Percentiles rank a stretch among this genome's conserved stretches.
Evolutionary conservation across 2,888 invertebrate species (phyloP).

Genomic region (Drosophila gaucha): DNA sequence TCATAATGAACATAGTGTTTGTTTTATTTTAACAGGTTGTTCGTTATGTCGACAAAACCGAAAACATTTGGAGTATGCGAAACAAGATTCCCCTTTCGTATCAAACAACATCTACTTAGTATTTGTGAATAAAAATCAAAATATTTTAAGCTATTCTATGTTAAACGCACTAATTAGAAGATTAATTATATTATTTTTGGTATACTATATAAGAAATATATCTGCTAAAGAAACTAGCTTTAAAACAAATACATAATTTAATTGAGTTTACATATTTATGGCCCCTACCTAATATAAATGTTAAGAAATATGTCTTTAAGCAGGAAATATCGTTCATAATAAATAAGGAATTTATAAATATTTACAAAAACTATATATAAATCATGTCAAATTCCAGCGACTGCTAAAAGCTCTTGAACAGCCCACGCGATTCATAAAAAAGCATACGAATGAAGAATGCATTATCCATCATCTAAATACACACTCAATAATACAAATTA

Average conservation of each 20-base stretch:
- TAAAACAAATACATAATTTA: not conserved
- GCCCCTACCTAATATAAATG: not conserved
- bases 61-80: not conserved
- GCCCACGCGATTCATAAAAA: slow-evolving; percentile 6
- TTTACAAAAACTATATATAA: not conserved
- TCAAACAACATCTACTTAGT: too few relatives aligned
- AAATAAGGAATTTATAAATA: too few relatives aligned
- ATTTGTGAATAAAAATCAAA: too few relatives aligned
- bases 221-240: too few relatives aligned
- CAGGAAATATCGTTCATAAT: slow-evolving; percentile 2
- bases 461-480: slow-evolving; percentile 34
- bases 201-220: not conserved
- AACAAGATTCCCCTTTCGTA: not conserved
- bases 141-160: not conserved
- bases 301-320: not conserved
- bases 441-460: slow-evolving; percentile 9
- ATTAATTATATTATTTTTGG: not conserved
- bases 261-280: not conserved
- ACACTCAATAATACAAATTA: slow-evolving; percentile 23
- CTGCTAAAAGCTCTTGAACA: not conserved
- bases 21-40: slow-evolving; percentile 5
- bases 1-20: not conserved
- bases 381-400: not conserved
- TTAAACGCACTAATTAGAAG: too few relatives aligned
- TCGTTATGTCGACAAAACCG: not conserved